These are phyloP conservation scores for Neuroterus valhalla DNA, from an alignment of 1,140 invertebrate genomes.

Conservation along the genomic window DNA sequence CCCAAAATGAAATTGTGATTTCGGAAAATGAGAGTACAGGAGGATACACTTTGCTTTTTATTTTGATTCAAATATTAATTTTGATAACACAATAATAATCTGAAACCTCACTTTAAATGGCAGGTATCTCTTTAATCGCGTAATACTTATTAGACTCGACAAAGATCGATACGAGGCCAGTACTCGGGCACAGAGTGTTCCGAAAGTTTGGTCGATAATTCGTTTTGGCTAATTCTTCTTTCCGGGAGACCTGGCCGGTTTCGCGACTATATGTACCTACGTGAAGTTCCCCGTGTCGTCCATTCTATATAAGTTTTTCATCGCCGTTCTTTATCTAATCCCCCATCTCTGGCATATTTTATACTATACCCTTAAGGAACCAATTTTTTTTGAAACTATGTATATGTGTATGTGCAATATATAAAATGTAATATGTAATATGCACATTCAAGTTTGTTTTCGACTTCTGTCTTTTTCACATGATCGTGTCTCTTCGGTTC, in stretches of 20 bases:
- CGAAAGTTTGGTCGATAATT: conserved; percentile 67
- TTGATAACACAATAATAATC: not conserved
- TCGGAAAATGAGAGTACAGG: too few species aligned
- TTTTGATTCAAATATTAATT: not conserved
- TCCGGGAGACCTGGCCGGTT: conserved; percentile 18
- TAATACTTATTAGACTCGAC: conserved; percentile 35
- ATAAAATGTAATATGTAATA: not conserved
- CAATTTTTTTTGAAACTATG: not conserved
- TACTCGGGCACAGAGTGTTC: conserved; percentile 52
- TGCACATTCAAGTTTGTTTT: conserved; percentile 9
- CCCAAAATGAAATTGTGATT: too few species aligned
- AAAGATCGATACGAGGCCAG: conserved; percentile 55
- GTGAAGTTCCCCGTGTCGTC: not conserved
- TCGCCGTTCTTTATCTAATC: not conserved
- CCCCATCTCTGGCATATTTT: not conserved
- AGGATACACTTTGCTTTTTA: not conserved
- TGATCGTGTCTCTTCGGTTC: conserved; percentile 55
- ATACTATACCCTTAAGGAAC: not conserved
- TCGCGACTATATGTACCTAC: conserved; percentile 31
- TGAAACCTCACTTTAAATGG: conserved; percentile 13
- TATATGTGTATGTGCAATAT: not conserved
- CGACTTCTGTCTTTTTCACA: conserved; percentile 31
- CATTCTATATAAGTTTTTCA: not conserved
- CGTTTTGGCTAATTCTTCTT: conserved; percentile 60
- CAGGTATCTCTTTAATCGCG: conserved; percentile 15